Evolutionary conservation across 2,797 vertebrate species (phyloP).

Genomic region (Ctenopoma kingsleyae): DNA sequence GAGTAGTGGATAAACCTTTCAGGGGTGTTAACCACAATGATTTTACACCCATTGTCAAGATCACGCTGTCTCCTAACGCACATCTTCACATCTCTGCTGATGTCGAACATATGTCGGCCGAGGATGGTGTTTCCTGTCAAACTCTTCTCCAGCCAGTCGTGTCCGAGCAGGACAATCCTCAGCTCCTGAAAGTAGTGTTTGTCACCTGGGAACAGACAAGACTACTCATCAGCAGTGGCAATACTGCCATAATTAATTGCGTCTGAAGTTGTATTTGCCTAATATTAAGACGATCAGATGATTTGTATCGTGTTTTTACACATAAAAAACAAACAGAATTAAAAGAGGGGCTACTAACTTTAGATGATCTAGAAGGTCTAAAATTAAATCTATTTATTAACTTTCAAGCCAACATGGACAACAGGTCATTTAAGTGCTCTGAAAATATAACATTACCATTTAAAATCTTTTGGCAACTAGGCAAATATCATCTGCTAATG

Average conservation of each 20-base stretch:
- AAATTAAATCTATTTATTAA: neutral
- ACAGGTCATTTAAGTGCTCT: neutral
- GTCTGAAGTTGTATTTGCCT: too few species aligned
- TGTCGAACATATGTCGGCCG: constrained; percentile 52
- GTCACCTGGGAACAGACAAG: constrained; percentile 24
- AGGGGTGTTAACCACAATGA: constrained; percentile 59
- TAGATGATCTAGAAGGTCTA: too few species aligned
- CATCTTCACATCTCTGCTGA: constrained; percentile 57
- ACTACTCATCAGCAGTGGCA: neutral
- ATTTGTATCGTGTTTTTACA: too few species aligned
- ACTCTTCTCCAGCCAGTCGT: constrained; percentile 62
- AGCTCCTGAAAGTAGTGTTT: constrained; percentile 28
- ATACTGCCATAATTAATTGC: neutral
- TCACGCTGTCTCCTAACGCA: constrained; percentile 48
- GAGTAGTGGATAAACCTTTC: constrained; percentile 62
- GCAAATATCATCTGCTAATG: neutral
- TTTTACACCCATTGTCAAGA: neutral
- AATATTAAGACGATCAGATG: too few species aligned
- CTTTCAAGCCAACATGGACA: neutral
- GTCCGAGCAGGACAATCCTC: constrained; percentile 60
- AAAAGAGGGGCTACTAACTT: too few species aligned
- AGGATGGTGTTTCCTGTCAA: constrained; percentile 63
- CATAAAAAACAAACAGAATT: too few species aligned
- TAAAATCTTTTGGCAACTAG: neutral
- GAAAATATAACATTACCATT: neutral